Evolutionary conservation across 2,797 vertebrate species (phyloP), one percentile per base, ranked within the genome.

Genomic region (Myotis vivesi): DNA sequence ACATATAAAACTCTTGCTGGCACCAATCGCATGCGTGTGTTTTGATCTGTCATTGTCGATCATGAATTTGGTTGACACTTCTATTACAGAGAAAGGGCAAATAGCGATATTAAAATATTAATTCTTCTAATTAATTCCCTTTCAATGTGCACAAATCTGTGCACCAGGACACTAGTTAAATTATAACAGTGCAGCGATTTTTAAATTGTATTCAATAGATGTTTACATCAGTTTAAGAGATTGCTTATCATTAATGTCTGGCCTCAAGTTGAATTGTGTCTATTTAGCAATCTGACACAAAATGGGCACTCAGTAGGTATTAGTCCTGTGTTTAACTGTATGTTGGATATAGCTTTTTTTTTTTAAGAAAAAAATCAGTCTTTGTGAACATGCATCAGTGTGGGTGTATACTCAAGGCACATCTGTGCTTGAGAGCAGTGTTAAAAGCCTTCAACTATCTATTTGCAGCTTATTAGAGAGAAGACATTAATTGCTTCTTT

Each of bases 401-500:
- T 73, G 44, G 49, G 30, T 91, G 51, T 93, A 73, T 68, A 84
- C 62, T 93, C 77, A 51, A 84, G 66, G 64, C 44, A 33, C 72
- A 88, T 79, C 33, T 84, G 12, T 88, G 12, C 72, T 80, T 87
- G 57, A 68, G 3, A 62, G 25, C 71, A 6, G 7, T 91, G 33
- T 93, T 84, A 84, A 88, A 94, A 66, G 38, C 36, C 36, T 17
- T 92, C 53, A 41, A 62, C 59, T 86, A 76, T 71, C 46, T 84
- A 38, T 79, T 80, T 84, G 66, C 15, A 73, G 51, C 33, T 84
- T 80, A 88, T 80, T 28, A 69, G 83, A 75, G 25, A 82, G 83
- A 94, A 92, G 72, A 84, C 25, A 19, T 75, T 73, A 88, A 64
- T 64, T 88, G 57, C 72, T 93, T 91, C 41, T 84, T 91, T 75